Percentiles rank a stretch among this genome's conserved stretches.
phyloP scores from a whole-genome alignment of 2,888 invertebrate species.

The Platycnemis pennipes region DNA sequence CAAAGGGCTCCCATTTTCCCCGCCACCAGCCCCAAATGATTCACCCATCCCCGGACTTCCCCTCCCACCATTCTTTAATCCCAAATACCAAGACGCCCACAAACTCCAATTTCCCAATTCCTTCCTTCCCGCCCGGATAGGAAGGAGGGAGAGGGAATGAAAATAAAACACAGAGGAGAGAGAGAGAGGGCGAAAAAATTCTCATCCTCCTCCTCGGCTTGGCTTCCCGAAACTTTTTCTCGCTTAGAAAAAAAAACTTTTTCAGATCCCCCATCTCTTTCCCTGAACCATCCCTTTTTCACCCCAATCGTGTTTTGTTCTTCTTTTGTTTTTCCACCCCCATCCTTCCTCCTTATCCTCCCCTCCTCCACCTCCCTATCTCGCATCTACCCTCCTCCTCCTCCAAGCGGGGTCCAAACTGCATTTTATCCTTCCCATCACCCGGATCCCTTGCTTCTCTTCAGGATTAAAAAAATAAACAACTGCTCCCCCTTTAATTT shows the following conservation, averaged over 20 bases:
- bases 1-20: not conserved
- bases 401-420: not conserved
- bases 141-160: not conserved
- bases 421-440: not conserved
- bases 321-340: not conserved
- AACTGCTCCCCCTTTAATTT: not conserved
- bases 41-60: not conserved
- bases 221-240: not conserved
- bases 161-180: not conserved
- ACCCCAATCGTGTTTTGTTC: not conserved
- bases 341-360: not conserved
- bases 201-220: not conserved
- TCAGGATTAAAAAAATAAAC: not conserved
- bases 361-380: not conserved
- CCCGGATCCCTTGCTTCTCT: not conserved
- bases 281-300: not conserved
- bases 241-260: slow-evolving; percentile 27
- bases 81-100: slow-evolving; percentile 20
- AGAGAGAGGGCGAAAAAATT: not conserved
- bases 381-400: not conserved
- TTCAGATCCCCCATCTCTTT: not conserved
- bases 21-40: not conserved
- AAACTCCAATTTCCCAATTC: slow-evolving; percentile 56
- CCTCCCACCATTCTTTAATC: not conserved
- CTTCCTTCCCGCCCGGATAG: not conserved